Percentiles rank a stretch among this genome's conserved stretches.
Evolutionary conservation across 2,797 vertebrate species (phyloP).

Genomic region (Podarcis siculus): DNA sequence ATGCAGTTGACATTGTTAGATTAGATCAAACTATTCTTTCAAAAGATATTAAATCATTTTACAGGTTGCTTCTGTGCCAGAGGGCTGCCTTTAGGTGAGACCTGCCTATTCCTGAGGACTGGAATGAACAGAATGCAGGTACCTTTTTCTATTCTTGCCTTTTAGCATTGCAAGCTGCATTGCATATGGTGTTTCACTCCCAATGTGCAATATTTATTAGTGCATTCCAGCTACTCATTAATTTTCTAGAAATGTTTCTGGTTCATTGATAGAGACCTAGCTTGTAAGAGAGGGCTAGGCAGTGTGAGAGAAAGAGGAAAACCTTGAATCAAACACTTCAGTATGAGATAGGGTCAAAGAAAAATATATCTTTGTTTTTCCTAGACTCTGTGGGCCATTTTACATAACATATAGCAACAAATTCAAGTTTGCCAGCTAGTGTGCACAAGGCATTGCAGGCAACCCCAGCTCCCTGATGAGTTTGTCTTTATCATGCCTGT

Average conservation of each 20-base stretch:
- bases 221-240: slow-evolving; percentile 1
- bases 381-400: background rate
- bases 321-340: background rate
- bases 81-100: background rate
- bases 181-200: background rate
- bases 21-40: background rate
- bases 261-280: background rate
- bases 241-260: slow-evolving; percentile 2
- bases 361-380: background rate
- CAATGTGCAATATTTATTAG: background rate
- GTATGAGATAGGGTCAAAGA: background rate
- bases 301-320: background rate
- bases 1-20: background rate
- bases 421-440: background rate
- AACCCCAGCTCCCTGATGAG: background rate
- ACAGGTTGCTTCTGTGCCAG: background rate
- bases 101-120: slow-evolving; percentile 4
- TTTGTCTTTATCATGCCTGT: background rate
- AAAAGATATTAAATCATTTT: background rate
- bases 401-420: background rate
- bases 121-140: slow-evolving; percentile 8
- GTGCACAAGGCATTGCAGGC: background rate
- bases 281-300: too few relatives aligned
- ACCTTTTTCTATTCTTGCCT: background rate
- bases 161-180: background rate